phyloP scores from a whole-genome alignment of 1,140 invertebrate genomes.

The Glossosoma conforme region DNA sequence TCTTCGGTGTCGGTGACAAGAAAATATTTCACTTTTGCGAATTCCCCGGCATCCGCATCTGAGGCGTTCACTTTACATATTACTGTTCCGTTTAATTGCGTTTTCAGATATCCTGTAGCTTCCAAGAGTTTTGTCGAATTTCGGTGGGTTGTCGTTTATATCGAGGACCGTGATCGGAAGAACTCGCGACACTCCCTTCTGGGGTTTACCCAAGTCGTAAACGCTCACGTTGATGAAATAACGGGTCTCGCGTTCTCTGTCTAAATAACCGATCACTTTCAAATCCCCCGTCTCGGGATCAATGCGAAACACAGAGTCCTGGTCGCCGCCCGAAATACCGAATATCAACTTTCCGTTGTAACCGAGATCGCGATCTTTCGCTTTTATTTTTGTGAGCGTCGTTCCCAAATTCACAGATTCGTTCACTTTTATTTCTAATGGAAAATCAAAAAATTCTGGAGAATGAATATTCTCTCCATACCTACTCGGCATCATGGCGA shows the following conservation, averaged over 20 bases:
- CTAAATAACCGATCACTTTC: slow-evolving; percentile 70
- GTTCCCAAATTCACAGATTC: slow-evolving; percentile 72
- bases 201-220: slow-evolving; percentile 74
- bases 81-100: slow-evolving; percentile 65
- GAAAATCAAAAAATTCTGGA: slow-evolving; percentile 69
- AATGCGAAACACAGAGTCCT: slow-evolving; percentile 74
- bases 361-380: slow-evolving; percentile 72
- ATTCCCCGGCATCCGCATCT: slow-evolving; percentile 73
- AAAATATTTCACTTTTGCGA: slow-evolving; percentile 68
- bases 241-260: slow-evolving; percentile 69
- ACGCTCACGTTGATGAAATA: slow-evolving; percentile 80
- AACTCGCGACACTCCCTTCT: slow-evolving; percentile 64
- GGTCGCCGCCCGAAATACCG: slow-evolving; percentile 74
- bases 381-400: slow-evolving; percentile 59
- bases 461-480: slow-evolving; percentile 74
- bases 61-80: slow-evolving; percentile 74
- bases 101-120: slow-evolving; percentile 73
- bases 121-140: slow-evolving; percentile 70
- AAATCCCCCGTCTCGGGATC: slow-evolving; percentile 74
- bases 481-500: slow-evolving; percentile 66
- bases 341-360: slow-evolving; percentile 68
- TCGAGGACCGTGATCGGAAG: slow-evolving; percentile 67
- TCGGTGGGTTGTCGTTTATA: slow-evolving; percentile 76
- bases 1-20: slow-evolving; percentile 71
- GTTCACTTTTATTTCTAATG: slow-evolving; percentile 65